These are phyloP conservation scores for Caranx ignobilis DNA, from an alignment of 2,113 vertebrate genomes.

Conservation along the genomic window DNA sequence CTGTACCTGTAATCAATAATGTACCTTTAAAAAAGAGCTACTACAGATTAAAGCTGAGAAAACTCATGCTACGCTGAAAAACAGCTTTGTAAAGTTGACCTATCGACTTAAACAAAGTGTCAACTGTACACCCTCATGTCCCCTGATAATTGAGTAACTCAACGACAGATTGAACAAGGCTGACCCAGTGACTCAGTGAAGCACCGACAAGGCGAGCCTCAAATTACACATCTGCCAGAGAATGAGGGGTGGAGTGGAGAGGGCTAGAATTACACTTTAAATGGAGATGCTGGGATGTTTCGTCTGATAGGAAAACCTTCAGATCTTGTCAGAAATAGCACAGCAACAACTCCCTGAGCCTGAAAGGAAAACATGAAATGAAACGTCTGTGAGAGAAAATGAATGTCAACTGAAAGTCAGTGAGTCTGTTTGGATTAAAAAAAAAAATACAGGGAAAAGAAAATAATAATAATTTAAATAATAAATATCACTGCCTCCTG, in stretches of 20 bases:
- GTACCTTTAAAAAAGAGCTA: background rate
- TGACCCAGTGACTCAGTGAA: constrained; percentile 68
- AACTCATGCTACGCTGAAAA: background rate
- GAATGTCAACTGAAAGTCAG: background rate
- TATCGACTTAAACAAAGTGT: constrained; percentile 18
- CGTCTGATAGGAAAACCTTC: constrained; percentile 47
- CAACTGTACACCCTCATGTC: constrained; percentile 22
- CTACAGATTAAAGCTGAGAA: background rate
- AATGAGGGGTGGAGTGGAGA: constrained; percentile 71
- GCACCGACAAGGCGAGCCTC: constrained; percentile 39
- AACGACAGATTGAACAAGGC: constrained; percentile 66
- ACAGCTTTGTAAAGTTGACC: constrained; percentile 9
- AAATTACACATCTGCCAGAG: constrained; percentile 73
- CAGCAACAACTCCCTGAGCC: background rate
- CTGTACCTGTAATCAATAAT: background rate
- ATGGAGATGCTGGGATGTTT: constrained; percentile 28
- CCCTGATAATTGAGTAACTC: constrained; percentile 49
- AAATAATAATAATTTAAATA: background rate
- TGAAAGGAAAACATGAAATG: background rate
- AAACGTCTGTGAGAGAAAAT: background rate
- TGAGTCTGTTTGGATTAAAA: background rate
- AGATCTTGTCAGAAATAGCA: constrained; percentile 23
- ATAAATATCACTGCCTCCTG: background rate
- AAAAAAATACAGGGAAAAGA: background rate
- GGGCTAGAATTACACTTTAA: constrained; percentile 67